A percentile compares a stretch with the other conserved stretches of the same genome.
Evolutionary conservation across 1,140 invertebrate species (phyloP).

Genomic region (Bradysia coprophila): DNA sequence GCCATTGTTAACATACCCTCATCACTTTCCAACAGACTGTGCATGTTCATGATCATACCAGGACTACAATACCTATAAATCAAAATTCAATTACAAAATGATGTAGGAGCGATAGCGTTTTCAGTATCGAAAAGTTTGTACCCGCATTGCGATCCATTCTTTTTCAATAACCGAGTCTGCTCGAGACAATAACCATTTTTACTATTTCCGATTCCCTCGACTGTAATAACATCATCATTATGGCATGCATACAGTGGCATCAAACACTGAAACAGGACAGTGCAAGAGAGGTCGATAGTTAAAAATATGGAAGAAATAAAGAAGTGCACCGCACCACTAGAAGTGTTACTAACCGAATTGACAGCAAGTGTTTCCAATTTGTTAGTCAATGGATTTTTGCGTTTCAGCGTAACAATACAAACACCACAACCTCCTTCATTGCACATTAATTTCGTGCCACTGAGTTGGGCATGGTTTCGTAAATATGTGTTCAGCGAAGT

Average conservation of each 20-base stretch:
- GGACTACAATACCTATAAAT: constrained; percentile 54
- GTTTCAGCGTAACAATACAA: constrained; percentile 48
- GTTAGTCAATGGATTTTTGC: constrained; percentile 28
- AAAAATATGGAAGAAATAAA: no score
- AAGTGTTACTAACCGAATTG: constrained; percentile 49
- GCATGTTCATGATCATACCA: constrained; percentile 55
- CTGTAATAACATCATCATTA: constrained; percentile 54
- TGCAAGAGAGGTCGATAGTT: no score
- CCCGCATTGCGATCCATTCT: constrained; percentile 10
- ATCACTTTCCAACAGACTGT: constrained; percentile 26
- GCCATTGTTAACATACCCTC: constrained; percentile 28
- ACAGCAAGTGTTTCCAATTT: constrained; percentile 38
- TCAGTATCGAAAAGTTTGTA: no score
- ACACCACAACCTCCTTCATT: constrained; percentile 66
- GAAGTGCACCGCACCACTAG: no score
- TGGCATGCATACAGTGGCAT: constrained; percentile 40
- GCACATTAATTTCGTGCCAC: constrained; percentile 66
- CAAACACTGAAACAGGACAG: constrained; percentile 45
- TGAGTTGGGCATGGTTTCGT: constrained; percentile 40
- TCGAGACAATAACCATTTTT: constrained; percentile 15
- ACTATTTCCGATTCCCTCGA: constrained; percentile 48
- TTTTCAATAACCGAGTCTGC: not conserved
- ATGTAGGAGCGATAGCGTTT: no score
- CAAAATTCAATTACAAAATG: no score
- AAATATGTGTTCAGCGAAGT: constrained; percentile 53